phyloP scores from a whole-genome alignment of 2,113 vertebrate genomes.

The Drymodes brunneopygia region DNA sequence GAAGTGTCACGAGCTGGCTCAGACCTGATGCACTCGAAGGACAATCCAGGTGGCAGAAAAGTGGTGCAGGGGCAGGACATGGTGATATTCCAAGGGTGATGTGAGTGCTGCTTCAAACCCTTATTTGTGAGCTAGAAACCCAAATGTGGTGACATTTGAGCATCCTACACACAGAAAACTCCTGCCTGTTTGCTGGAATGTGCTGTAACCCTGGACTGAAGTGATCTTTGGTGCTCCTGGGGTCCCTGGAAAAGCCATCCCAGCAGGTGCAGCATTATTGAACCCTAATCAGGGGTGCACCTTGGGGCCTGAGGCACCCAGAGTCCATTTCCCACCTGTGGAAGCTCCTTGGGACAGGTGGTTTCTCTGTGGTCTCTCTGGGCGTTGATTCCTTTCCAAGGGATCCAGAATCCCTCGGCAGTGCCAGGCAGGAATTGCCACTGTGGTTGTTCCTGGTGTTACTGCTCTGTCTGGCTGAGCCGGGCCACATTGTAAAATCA shows the following conservation, averaged over 20 bases:
- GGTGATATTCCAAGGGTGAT: neutral
- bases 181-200: neutral
- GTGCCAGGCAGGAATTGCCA: neutral
- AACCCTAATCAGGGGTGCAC: no score
- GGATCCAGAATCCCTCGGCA: neutral
- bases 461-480: neutral
- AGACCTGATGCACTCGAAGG: neutral
- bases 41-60: neutral
- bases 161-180: neutral
- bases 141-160: neutral
- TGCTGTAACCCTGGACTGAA: rapidly evolving
- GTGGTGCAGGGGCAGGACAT: neutral
- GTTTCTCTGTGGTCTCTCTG: neutral
- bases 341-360: neutral
- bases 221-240: neutral
- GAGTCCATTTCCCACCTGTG: neutral
- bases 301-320: neutral
- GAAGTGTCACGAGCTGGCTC: neutral
- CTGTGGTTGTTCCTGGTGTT: neutral
- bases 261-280: neutral
- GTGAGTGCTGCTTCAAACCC: rapidly evolving
- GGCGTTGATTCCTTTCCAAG: neutral
- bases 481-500: neutral
- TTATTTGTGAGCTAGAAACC: neutral
- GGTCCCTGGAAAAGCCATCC: neutral